Percentiles rank a stretch among this genome's conserved stretches.
Evolutionary conservation across 2,113 vertebrate species (phyloP).

Genomic region (Takifugu bimaculatus): DNA sequence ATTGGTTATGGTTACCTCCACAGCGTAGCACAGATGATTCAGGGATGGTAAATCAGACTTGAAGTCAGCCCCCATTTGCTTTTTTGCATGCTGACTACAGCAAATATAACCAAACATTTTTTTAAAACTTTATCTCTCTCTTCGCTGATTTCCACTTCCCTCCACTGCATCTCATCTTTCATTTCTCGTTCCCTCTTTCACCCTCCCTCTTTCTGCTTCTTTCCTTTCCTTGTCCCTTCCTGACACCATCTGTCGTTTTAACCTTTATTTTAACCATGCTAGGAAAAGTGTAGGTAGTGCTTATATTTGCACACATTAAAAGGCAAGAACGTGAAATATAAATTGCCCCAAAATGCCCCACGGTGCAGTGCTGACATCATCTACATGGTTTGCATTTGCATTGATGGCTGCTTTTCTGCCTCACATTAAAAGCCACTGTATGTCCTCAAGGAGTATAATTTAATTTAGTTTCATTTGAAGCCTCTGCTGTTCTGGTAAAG

Average conservation of each 20-base stretch:
- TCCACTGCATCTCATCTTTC: slow-evolving; percentile 26
- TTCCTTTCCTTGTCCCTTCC: slow-evolving; percentile 32
- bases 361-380: neutral
- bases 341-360: neutral
- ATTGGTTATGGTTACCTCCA: no score
- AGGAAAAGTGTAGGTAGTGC: neutral
- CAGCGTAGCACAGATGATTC: no score
- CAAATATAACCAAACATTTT: neutral
- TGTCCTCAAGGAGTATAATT: slow-evolving; percentile 7
- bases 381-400: neutral
- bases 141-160: slow-evolving; percentile 28
- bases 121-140: neutral
- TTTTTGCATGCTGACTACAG: neutral
- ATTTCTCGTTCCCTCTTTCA: slow-evolving; percentile 9
- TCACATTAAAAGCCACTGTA: neutral
- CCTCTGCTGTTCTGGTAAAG: neutral
- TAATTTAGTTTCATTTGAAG: neutral
- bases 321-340: slow-evolving; percentile 3
- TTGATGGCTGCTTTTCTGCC: slow-evolving; percentile 1
- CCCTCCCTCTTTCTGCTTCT: slow-evolving; percentile 17
- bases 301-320: slow-evolving; percentile 4
- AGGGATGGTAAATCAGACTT: no score
- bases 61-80: neutral
- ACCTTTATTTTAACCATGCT: neutral
- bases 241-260: slow-evolving; percentile 26